A percentile compares a stretch with the other conserved stretches of the same genome.
Evolutionary conservation across 2,888 invertebrate species (phyloP).

Genomic region (Eulithis testata): DNA sequence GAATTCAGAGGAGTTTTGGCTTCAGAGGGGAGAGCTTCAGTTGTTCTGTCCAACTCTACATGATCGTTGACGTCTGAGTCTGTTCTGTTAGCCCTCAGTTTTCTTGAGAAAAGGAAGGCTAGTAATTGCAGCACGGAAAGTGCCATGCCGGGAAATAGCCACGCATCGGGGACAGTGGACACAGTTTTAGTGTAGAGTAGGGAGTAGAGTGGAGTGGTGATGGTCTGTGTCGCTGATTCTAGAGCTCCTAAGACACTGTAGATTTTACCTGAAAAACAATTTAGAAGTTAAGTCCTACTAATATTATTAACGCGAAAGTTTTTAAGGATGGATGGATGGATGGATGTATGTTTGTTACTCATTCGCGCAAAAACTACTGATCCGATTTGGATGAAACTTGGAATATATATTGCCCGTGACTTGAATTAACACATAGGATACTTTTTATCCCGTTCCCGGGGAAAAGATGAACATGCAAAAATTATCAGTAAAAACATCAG

Average conservation of each 20-base stretch:
- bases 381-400: too few species aligned
- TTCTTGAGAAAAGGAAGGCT: conserved; percentile 64
- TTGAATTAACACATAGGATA: too few species aligned
- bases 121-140: conserved; percentile 65
- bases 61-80: conserved; percentile 24
- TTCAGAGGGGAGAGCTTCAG: neutral
- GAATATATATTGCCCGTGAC: too few species aligned
- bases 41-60: conserved; percentile 28
- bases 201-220: conserved; percentile 74
- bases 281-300: too few species aligned
- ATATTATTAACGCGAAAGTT: too few species aligned
- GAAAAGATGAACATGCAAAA: too few species aligned
- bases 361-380: too few species aligned
- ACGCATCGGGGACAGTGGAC: conserved; percentile 68
- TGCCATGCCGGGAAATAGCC: conserved; percentile 71
- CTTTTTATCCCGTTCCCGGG: too few species aligned
- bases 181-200: conserved; percentile 75
- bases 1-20: neutral
- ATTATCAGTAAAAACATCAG: too few species aligned
- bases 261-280: conserved; percentile 71
- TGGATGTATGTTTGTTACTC: too few species aligned
- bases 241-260: conserved; percentile 78
- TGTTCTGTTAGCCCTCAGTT: conserved; percentile 43
- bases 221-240: conserved; percentile 75
- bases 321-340: too few species aligned